These are phyloP conservation scores for human (Homo sapiens) DNA, from an alignment of 2,113 vertebrate genomes.

Conservation along the genomic window DNA sequence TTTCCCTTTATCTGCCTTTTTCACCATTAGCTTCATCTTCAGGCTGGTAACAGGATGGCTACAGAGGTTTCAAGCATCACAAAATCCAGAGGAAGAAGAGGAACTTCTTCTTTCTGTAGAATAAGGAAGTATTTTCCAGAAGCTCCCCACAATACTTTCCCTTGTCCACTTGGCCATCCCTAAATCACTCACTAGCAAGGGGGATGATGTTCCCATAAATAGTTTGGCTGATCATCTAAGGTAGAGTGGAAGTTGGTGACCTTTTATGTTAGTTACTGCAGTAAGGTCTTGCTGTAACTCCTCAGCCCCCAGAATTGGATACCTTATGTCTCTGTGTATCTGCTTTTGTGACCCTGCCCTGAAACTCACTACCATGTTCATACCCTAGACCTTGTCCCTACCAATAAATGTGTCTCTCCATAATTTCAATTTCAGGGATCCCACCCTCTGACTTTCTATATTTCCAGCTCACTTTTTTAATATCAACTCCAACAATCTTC, in stretches of 20 bases:
- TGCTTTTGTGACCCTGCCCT: not conserved
- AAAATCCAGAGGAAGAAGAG: not conserved
- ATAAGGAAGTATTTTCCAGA: constrained; percentile 25
- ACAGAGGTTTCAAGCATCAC: not conserved
- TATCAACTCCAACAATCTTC: not conserved
- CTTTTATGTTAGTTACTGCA: not conserved
- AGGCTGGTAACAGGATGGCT: not conserved
- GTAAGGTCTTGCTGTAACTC: not conserved
- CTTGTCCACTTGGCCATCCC: not conserved
- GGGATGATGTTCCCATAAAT: not conserved
- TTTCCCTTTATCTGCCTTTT: not conserved
- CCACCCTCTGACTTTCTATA: not conserved
- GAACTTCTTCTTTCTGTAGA: not conserved
- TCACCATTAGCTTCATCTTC: not conserved
- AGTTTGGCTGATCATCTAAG: not conserved
- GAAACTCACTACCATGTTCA: not conserved
- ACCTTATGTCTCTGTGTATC: not conserved
- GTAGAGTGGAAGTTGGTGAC: not conserved
- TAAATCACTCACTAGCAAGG: not conserved
- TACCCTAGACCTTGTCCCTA: not conserved
- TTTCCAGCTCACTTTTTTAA: constrained; percentile 5
- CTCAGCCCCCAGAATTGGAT: not conserved
- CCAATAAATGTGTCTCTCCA: not conserved
- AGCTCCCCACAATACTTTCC: not conserved
- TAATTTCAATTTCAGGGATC: not conserved